A percentile compares a stretch with the other conserved stretches of the same genome.
Conservation (phyloP, 2,888 invertebrate genomes). For the Aphrophora alni region DNA sequence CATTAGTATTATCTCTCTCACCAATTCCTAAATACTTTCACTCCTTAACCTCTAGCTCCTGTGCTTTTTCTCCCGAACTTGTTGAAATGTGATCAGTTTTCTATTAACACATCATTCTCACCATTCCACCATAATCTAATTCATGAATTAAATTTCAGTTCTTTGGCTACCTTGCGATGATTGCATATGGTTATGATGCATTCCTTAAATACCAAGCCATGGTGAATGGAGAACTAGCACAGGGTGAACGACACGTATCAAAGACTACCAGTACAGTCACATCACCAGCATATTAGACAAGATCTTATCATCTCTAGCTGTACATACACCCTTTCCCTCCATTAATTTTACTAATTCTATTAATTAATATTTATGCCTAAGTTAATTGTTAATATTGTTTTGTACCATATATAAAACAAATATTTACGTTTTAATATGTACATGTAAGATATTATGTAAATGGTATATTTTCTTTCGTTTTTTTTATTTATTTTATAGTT, state of each 20-base stretch:
- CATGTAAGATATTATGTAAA: background rate
- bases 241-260: constrained; percentile 64
- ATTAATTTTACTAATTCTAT: background rate
- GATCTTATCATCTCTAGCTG: background rate
- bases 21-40: no score
- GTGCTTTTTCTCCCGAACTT: no score
- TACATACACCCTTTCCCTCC: background rate
- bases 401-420: background rate
- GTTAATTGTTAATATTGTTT: background rate
- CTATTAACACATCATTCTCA: no score
- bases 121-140: no score
- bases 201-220: constrained; percentile 77
- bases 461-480: background rate
- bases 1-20: no score
- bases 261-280: constrained; percentile 66
- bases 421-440: background rate
- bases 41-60: no score
- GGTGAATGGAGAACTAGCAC: constrained; percentile 72
- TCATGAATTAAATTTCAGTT: no score
- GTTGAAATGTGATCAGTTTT: no score
- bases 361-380: background rate
- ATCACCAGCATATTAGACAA: constrained; percentile 59
- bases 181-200: constrained; percentile 79
- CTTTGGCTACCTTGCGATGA: constrained; percentile 84
- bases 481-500: no score